Conservation (phyloP, 1,140 invertebrate genomes). For the Hycleus cichorii region DNA sequence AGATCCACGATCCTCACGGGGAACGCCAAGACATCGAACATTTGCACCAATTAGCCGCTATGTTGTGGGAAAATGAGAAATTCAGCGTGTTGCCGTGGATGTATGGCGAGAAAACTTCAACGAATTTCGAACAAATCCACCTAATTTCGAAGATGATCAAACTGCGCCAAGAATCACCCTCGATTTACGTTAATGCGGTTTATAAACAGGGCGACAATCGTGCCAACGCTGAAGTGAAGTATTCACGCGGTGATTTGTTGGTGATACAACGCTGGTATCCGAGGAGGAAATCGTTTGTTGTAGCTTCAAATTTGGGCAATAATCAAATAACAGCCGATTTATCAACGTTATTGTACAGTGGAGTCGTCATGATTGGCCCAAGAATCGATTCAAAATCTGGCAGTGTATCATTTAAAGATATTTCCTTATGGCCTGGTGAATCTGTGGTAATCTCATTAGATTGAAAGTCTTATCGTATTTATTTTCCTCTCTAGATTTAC, state of each 20-base stretch:
- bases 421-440: conserved; percentile 43
- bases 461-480: conserved; percentile 12
- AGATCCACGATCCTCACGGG: conserved; percentile 43
- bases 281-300: conserved; percentile 62
- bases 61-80: conserved; percentile 48
- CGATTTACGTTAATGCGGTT: conserved; percentile 61
- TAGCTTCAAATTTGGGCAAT: conserved; percentile 61
- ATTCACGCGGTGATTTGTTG: conserved; percentile 54
- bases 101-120: conserved; percentile 40
- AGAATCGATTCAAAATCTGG: conserved; percentile 47
- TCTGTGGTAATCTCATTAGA: conserved; percentile 36
- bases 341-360: conserved; percentile 66
- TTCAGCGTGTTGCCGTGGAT: conserved; percentile 51
- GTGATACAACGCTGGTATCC: conserved; percentile 70
- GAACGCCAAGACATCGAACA: conserved; percentile 56
- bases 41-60: conserved; percentile 57
- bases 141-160: conserved; percentile 49
- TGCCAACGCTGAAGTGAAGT: conserved; percentile 58
- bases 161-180: conserved; percentile 52
- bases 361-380: conserved; percentile 58
- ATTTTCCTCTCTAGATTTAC: too few species aligned
- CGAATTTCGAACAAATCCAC: conserved; percentile 43
- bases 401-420: conserved; percentile 59
- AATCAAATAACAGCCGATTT: conserved; percentile 56
- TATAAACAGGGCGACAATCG: conserved; percentile 51